A percentile compares a stretch with the other conserved stretches of the same genome.
These are phyloP conservation scores for Mus musculus DNA, from an alignment of 2,113 vertebrate species.

Conservation along the genomic window GRCm39 chr15:28682501-28683000, in stretches of 20 bases:
- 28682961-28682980: not conserved
- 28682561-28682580: no score
- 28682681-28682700: not conserved
- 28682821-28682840: not conserved
- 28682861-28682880: not conserved
- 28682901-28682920: not conserved
- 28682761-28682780: not conserved
- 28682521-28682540: no score
- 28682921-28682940: not conserved
- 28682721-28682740: not conserved
- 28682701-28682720: not conserved
- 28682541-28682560: no score
- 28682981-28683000: not conserved
- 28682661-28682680: no score
- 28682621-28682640: no score
- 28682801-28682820: not conserved
- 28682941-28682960: not conserved
- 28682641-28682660: rapidly evolving
- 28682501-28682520: no score
- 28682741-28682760: not conserved
- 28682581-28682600: no score
- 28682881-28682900: not conserved
- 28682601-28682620: no score
- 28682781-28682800: not conserved
- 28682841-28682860: not conserved